phyloP scores from a whole-genome alignment of 2,113 vertebrate genomes.

The Polypterus senegalus region DNA sequence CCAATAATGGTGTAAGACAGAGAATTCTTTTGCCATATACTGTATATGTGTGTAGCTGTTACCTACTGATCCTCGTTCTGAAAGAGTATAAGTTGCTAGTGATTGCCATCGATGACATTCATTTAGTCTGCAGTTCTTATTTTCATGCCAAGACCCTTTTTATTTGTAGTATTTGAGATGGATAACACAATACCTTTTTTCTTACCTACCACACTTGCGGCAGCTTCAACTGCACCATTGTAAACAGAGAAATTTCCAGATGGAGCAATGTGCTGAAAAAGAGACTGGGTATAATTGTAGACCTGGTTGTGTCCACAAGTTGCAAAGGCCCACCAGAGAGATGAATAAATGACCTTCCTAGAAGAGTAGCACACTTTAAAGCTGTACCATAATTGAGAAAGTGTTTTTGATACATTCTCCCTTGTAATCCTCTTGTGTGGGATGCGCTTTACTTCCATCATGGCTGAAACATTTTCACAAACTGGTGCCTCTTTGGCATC shows the following conservation, averaged over 20 bases:
- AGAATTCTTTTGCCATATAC: too few species aligned
- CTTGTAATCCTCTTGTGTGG: not conserved
- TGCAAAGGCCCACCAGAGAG: conserved; percentile 50
- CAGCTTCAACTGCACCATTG: conserved; percentile 48
- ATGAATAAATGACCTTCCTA: conserved; percentile 44
- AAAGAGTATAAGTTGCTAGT: too few species aligned
- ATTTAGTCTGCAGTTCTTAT: not conserved
- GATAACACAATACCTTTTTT: not conserved
- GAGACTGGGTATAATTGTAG: conserved; percentile 47
- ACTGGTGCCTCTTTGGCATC: too few species aligned
- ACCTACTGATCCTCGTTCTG: too few species aligned
- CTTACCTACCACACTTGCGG: conserved; percentile 43
- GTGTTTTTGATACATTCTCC: not conserved
- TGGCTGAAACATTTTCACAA: not conserved
- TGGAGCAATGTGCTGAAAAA: conserved; percentile 49
- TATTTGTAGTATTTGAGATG: not conserved
- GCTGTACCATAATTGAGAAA: conserved; percentile 36
- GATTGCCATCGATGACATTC: too few species aligned
- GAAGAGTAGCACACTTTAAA: conserved; percentile 46
- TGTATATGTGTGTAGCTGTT: too few species aligned
- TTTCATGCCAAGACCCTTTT: not conserved
- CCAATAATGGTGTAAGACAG: too few species aligned
- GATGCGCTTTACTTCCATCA: not conserved
- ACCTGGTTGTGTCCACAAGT: conserved; percentile 44
- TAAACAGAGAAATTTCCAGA: conserved; percentile 42